These are phyloP conservation scores for Conops quadrifasciatus DNA, from an alignment of 2,888 invertebrate species.

Conservation along the genomic window DNA sequence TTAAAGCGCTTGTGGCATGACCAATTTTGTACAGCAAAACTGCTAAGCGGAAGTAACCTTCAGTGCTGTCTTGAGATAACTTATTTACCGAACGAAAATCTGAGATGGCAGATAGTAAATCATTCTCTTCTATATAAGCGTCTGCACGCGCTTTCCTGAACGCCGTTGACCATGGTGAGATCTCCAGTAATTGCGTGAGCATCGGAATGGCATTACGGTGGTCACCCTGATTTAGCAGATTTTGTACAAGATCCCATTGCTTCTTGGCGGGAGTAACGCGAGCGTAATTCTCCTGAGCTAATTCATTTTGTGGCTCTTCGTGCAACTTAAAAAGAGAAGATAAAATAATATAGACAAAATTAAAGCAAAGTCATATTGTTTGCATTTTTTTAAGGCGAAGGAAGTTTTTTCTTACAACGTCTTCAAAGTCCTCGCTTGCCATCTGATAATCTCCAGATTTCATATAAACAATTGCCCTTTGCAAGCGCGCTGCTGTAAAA, in stretches of 20 bases:
- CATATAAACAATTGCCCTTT: conserved; percentile 87
- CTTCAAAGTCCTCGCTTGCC: conserved; percentile 82
- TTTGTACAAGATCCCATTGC: conserved; percentile 73
- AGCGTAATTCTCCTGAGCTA: conserved; percentile 76
- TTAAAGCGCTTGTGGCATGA: conserved; percentile 88
- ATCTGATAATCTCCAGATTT: conserved; percentile 87
- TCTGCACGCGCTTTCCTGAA: conserved; percentile 88
- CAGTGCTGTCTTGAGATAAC: conserved; percentile 90
- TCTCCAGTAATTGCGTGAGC: conserved; percentile 76
- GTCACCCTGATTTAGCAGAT: conserved; percentile 70
- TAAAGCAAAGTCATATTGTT: not conserved
- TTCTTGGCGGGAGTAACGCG: conserved; percentile 73
- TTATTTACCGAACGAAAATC: conserved; percentile 92
- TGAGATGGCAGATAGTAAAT: conserved; percentile 85
- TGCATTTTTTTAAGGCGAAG: not conserved
- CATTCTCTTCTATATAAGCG: conserved; percentile 80
- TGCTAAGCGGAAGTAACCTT: conserved; percentile 75
- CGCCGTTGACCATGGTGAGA: conserved; percentile 88
- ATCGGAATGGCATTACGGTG: conserved; percentile 71
- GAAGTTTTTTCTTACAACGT: conserved; percentile 76
- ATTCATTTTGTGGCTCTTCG: conserved; percentile 79
- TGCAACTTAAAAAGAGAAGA: conserved; percentile 67
- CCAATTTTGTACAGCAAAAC: conserved; percentile 88
- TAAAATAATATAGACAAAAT: not conserved
- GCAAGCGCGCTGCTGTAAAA: conserved; percentile 86